Evolutionary conservation across 2,797 vertebrate genomes (phyloP), one percentile per base, ranked within the genome.

Genomic region (Alauda arvensis): DNA sequence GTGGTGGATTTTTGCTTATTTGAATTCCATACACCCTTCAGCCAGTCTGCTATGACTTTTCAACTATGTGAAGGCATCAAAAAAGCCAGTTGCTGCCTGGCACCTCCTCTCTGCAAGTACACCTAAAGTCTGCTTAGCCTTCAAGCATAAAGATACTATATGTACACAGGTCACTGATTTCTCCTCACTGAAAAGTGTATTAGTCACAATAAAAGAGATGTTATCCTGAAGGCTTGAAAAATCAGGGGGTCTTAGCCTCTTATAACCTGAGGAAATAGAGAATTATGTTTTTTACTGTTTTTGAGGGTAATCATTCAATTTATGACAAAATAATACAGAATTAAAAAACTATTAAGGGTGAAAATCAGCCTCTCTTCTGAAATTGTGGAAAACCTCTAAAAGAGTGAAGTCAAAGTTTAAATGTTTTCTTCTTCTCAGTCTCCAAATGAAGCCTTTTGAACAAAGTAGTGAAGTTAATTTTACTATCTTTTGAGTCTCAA

Each of bases 361-460:
- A 86, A 94, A 95, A 95, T 49, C 74, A 93, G 46, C 23, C 16
- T 18, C 17, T 78, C 45, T 65, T 77, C 53, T 43, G 39, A 83
- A 93, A 80, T 68, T 68, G 68, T 43, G 28, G 14, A 76, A 88
- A 81, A 90, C 8, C 31, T 37, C 26, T 29, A 56, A 84, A 65
- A 82, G 57, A 77, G 17, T 33, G 14, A 88, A 89, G 85, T 74
- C 42, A 85, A 93, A 92, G 37, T 62, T 92, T 85, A 85, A 87
- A 62, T 1, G 46, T 86, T 95, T 95, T 89, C 66, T 71, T 93
- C 76, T 80, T 8, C 1, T 83, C 77, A 83, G 10, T 49, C 67
- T 92, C 42, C 66, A 76, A 86, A 62, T 25, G 2, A 81, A 72
- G 24, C 7, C 11, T 71, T 83, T 81, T 31, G 49, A 89, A 68